phyloP scores from a whole-genome alignment of 2,113 vertebrate genomes.

The Pogonocichla stellata region DNA sequence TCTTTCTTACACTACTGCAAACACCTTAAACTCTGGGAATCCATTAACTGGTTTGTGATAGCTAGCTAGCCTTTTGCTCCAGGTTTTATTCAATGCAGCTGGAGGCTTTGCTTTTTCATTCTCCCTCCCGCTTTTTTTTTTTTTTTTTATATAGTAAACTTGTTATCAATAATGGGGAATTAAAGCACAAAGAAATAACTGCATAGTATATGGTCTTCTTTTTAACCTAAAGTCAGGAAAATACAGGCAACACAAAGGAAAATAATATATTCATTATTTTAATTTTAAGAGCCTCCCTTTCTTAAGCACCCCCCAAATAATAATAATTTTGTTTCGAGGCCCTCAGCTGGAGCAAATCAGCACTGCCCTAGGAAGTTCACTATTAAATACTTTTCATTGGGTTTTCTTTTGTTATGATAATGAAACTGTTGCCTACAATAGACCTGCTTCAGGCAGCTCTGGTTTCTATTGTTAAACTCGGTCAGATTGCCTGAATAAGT shows the following conservation, averaged over 20 bases:
- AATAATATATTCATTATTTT: conserved; percentile 39
- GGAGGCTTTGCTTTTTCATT: background rate
- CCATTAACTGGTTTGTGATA: background rate
- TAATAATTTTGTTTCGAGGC: conserved; percentile 36
- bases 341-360: conserved; percentile 30
- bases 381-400: conserved; percentile 5
- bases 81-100: background rate
- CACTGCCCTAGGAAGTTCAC: background rate
- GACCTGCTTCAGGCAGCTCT: background rate
- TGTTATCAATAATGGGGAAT: background rate
- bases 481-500: background rate
- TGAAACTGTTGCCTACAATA: background rate
- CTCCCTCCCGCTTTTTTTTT: accelerated
- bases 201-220: background rate
- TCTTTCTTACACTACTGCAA: background rate
- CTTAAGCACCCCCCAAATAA: background rate
- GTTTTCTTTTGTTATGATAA: conserved; percentile 44
- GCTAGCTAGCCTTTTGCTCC: background rate
- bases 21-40: background rate
- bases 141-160: background rate
- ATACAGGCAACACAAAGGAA: background rate
- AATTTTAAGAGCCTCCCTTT: background rate
- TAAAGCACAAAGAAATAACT: background rate
- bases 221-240: conserved; percentile 3
- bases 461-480: background rate